These are phyloP conservation scores for Dendrolimus pini DNA, from an alignment of 2,888 invertebrate genomes.

Conservation along the genomic window DNA sequence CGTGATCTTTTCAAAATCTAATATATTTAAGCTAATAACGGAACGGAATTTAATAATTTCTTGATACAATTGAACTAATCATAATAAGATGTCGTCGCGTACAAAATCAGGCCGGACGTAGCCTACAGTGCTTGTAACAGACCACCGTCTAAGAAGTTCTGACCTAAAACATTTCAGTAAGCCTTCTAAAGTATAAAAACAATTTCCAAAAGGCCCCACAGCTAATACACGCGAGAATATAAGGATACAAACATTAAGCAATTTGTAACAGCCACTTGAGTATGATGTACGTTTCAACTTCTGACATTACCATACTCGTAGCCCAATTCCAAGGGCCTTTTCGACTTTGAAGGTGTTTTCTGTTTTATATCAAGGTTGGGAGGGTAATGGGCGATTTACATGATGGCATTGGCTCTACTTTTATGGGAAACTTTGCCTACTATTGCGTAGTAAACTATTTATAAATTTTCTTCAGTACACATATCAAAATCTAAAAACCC, in stretches of 20 bases:
- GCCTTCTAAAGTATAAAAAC: not conserved
- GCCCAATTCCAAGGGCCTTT: not conserved
- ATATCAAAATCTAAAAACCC: not conserved
- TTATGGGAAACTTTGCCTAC: too few relatives aligned
- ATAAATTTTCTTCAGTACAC: too few relatives aligned
- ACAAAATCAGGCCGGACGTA: too few relatives aligned
- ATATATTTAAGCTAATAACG: too few relatives aligned
- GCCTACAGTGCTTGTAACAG: too few relatives aligned
- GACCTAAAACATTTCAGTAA: not conserved
- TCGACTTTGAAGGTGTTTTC: not conserved
- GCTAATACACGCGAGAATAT: not conserved
- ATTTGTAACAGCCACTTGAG: conserved; percentile 6
- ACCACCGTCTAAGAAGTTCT: not conserved
- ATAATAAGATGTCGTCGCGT: too few relatives aligned
- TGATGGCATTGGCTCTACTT: too few relatives aligned
- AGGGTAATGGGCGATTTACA: too few relatives aligned
- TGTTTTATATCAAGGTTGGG: not conserved
- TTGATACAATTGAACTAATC: too few relatives aligned
- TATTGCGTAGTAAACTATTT: too few relatives aligned
- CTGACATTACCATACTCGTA: not conserved
- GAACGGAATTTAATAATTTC: too few relatives aligned
- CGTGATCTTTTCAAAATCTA: too few relatives aligned
- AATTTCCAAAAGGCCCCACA: not conserved
- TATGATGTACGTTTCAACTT: conserved; percentile 1
- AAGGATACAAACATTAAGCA: conserved; percentile 7